Base-by-base conservation (phyloP, 2,888 invertebrate genomes). In the Margaritifera margaritifera region DNA sequence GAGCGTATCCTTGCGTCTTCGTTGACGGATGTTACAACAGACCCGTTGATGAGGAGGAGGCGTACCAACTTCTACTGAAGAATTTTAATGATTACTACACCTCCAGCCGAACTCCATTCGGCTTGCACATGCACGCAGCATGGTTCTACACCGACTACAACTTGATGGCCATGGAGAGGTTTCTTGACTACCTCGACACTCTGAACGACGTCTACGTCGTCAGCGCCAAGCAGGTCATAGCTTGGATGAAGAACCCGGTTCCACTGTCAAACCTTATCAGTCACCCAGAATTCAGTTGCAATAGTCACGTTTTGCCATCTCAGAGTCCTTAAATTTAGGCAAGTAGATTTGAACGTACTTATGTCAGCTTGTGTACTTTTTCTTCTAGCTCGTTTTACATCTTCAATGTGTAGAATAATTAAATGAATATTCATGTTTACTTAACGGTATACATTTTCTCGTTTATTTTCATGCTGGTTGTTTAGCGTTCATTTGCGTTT, bases 121-220 rank as follows among this genome's bases (percentile, higher is more conserved):
- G 96, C 1, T 90, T 96, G 31, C 94, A 95, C 86, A 93, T 96
- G 75, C 95, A 94, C 87, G 93, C 95, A 0, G 93, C 93, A 0
- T 96, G 96, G 96, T 93, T 96, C 80, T 72, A 77, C 25, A 76
- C 74, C 8, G 94, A 94, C 86, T 94, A 75, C 62, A 79, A 81
- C 27, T 65, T 83, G 15, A 77, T 74, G 58, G 86, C 80, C 2
- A 84, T 84, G 82, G 75, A 80, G 60, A 64, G 77, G 25, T 83
- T 83, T 55, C 74, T 84, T 8, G 67, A 77, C 11, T 74, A 79
- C 20, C 63, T 84, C 24, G 64, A 73, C 63, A 74, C 69, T 56
- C 50, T 72, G 25, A 67, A 71, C 20, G 81, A 83, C 55, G 83
- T 84, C 6, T 83, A 81, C 61, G 79, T 84, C 42, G 74, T 82